Percentiles rank a stretch among this genome's conserved stretches.
These are phyloP conservation scores for Lucilia sericata DNA, from an alignment of 1,140 invertebrate genomes.

Conservation along the genomic window DNA sequence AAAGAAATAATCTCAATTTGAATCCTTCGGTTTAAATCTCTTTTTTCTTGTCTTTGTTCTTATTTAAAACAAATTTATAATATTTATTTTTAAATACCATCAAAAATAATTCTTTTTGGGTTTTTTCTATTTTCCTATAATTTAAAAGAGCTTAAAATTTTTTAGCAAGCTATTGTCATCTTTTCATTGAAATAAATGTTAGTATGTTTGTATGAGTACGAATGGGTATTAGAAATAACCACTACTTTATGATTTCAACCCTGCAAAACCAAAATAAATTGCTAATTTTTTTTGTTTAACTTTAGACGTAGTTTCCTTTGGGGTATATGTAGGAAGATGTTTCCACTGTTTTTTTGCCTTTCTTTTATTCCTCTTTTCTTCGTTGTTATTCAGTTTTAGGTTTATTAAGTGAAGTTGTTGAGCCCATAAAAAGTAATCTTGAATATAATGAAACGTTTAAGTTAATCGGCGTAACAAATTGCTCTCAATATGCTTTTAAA, in stretches of 20 bases:
- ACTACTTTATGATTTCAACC: neutral
- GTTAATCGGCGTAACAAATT: conserved; percentile 43
- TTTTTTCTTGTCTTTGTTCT: neutral
- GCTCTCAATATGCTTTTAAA: conserved; percentile 22
- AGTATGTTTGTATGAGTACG: neutral
- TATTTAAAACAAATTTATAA: neutral
- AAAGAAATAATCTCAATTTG: neutral
- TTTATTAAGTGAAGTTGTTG: conserved; percentile 1
- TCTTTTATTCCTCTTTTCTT: neutral
- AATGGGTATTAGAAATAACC: neutral
- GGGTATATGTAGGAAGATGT: neutral
- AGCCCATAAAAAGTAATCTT: conserved; percentile 35
- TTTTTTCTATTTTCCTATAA: neutral
- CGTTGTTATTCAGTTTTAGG: neutral
- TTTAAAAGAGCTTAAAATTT: neutral
- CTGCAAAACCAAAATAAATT: neutral
- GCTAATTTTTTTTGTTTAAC: neutral
- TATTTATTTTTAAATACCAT: neutral
- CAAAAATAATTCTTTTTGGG: neutral
- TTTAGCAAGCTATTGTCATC: conserved; percentile 12
- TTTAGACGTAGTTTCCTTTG: neutral
- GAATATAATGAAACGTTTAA: conserved; percentile 40
- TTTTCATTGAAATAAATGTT: neutral
- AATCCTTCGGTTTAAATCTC: neutral
- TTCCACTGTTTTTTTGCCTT: neutral